Evolutionary conservation across 2,888 invertebrate species (phyloP).

Genomic region (Trypoxylon attenuatum): DNA sequence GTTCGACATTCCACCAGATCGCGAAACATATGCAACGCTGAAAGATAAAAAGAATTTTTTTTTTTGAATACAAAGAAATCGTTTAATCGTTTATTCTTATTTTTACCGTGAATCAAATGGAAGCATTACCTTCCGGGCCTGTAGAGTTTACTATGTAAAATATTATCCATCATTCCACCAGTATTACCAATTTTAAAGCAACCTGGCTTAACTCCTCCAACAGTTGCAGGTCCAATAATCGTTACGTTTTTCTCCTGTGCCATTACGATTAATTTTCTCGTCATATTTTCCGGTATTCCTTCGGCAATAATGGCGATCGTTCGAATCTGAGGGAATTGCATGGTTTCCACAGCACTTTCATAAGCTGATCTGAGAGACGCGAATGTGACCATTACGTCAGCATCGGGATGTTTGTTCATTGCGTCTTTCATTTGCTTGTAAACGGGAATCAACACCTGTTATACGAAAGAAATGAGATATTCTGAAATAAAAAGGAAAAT

Average conservation of each 20-base stretch:
- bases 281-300: slow-evolving; percentile 99
- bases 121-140: slow-evolving; percentile 86
- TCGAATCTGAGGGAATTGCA: slow-evolving; percentile 95
- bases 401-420: slow-evolving; percentile 95
- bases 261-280: slow-evolving; percentile 90
- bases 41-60: slow-evolving; percentile 69
- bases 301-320: slow-evolving; percentile 99
- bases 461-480: no score
- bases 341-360: slow-evolving; percentile 95
- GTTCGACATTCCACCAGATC: slow-evolving; percentile 99
- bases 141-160: slow-evolving; percentile 96
- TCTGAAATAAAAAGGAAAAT: no score
- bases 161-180: slow-evolving; percentile 99
- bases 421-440: slow-evolving; percentile 99
- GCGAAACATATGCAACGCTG: slow-evolving; percentile 96
- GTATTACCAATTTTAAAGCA: slow-evolving; percentile 99
- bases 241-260: slow-evolving; percentile 90
- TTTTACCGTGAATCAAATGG: neutral
- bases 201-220: slow-evolving; percentile 98
- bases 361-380: slow-evolving; percentile 98
- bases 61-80: slow-evolving; percentile 4
- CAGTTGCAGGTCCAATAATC: slow-evolving; percentile 95
- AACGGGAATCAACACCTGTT: slow-evolving; percentile 79
- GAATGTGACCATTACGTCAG: slow-evolving; percentile 97
- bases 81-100: neutral